Evolutionary conservation across 2,888 invertebrate species (phyloP), one percentile per base, ranked within the genome.

Genomic region (Sarcophaga subvicina): DNA sequence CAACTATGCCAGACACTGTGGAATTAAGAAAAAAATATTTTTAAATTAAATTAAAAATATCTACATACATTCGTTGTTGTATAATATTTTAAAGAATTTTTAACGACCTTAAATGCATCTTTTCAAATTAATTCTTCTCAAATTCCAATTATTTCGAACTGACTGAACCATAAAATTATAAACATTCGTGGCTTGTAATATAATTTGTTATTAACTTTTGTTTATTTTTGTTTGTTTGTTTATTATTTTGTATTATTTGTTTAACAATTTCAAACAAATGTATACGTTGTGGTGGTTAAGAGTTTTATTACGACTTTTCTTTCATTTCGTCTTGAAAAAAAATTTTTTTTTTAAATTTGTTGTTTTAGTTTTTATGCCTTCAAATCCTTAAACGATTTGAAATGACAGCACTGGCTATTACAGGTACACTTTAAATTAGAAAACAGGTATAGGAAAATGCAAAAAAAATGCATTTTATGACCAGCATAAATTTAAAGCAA

Each of bases 301-400:
- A 37, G 37, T 37, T 37, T 37, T 8, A 8, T 10, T 37, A 2
- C 37, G 10, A 8, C 8, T 37, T 37, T 37, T 37, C 37, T 37
- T 37, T 37, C 1, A 37, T 37, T 37, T 37, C 37, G 6, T 6
- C 8, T 2, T 8, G 0, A 2, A 37, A 0, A 37, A 14, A 12
- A 47, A 12, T 49, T 49, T 14, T 17, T 54, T 54, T 54, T 54
- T 12, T 5, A 14, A 14, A 14, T 14, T 3, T 49, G 14, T 49
- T 49, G 4, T 12, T 54, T 54, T 54, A 0, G 1, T 54, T 54
- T 12, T 54, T 17, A 5, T 17, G 17, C 12, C 11, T 14, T 54
- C 5, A 54, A 78, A 62, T 70, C 78, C 78, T 70, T 79, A 79
- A 70, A 79, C 11, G 63, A 47, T 27, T 27, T 79, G 49, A 49